Percentiles rank a stretch among this genome's conserved stretches.
Evolutionary conservation across 1,140 invertebrate species (phyloP).

Genomic region (Bombus confusus): DNA sequence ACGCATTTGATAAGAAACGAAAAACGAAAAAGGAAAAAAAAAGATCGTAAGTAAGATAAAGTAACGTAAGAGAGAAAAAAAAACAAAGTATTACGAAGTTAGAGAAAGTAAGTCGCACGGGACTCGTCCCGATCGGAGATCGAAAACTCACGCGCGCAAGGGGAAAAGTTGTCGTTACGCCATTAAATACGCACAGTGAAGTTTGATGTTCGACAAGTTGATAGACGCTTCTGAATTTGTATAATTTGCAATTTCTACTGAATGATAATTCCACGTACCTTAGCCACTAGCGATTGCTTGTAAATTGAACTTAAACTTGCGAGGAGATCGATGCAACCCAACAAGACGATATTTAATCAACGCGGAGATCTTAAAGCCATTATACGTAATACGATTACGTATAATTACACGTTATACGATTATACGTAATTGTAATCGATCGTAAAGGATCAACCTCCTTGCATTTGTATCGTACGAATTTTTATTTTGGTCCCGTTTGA

Average conservation of each 20-base stretch:
- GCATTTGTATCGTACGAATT: neutral
- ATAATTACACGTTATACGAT: too few relatives aligned
- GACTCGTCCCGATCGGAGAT: neutral
- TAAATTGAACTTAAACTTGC: too few relatives aligned
- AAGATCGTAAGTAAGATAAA: neutral
- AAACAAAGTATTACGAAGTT: slow-evolving; percentile 38
- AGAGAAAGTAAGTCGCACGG: slow-evolving; percentile 25
- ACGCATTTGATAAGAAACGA: slow-evolving; percentile 40
- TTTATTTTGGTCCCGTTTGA: neutral
- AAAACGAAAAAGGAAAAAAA: neutral
- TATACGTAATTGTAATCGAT: too few relatives aligned
- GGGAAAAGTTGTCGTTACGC: neutral
- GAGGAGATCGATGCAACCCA: too few relatives aligned
- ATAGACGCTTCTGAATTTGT: neutral
- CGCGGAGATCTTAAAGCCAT: too few relatives aligned
- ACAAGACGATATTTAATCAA: too few relatives aligned
- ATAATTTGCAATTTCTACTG: neutral
- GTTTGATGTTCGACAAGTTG: neutral
- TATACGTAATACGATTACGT: too few relatives aligned
- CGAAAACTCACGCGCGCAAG: neutral
- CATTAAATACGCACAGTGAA: neutral
- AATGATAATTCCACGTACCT: too few relatives aligned
- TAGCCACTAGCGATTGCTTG: too few relatives aligned
- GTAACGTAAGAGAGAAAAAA: slow-evolving; percentile 7
- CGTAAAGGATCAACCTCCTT: too few relatives aligned